A percentile compares a stretch with the other conserved stretches of the same genome.
phyloP scores from a whole-genome alignment of 2,113 vertebrate species.

The Turdus rufiventris region DNA sequence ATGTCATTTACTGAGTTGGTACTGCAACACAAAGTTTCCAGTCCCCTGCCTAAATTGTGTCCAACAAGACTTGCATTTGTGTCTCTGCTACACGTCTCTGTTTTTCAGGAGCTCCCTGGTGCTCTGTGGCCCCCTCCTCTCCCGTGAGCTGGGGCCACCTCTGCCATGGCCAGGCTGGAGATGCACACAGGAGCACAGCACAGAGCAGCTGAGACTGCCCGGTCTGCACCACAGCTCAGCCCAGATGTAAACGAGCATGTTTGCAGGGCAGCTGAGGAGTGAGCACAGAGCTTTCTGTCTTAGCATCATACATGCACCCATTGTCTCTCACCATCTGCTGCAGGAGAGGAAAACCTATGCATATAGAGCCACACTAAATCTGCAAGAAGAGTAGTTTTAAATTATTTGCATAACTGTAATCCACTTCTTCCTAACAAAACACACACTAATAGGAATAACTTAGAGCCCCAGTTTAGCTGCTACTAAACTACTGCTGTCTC shows the following conservation, averaged over 20 bases:
- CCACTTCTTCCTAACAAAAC: constrained; percentile 8
- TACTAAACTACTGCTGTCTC: constrained; percentile 7
- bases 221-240: background rate
- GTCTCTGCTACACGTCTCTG: background rate
- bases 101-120: background rate
- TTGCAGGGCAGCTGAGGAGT: background rate
- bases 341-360: background rate
- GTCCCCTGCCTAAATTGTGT: fast-evolving
- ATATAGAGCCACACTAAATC: background rate
- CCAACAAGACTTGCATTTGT: background rate
- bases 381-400: background rate
- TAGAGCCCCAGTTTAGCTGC: background rate
- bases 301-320: background rate
- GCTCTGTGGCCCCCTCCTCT: background rate
- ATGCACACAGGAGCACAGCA: background rate
- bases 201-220: background rate
- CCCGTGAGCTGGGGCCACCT: background rate
- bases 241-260: background rate
- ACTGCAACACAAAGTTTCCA: background rate
- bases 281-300: background rate
- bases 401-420: constrained; percentile 1
- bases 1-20: background rate
- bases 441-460: background rate
- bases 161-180: background rate
- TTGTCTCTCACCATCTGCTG: constrained; percentile 10